A percentile compares a stretch with the other conserved stretches of the same genome.
Conservation (phyloP, 2,888 invertebrate species). For the Apodemia mormo region DNA sequence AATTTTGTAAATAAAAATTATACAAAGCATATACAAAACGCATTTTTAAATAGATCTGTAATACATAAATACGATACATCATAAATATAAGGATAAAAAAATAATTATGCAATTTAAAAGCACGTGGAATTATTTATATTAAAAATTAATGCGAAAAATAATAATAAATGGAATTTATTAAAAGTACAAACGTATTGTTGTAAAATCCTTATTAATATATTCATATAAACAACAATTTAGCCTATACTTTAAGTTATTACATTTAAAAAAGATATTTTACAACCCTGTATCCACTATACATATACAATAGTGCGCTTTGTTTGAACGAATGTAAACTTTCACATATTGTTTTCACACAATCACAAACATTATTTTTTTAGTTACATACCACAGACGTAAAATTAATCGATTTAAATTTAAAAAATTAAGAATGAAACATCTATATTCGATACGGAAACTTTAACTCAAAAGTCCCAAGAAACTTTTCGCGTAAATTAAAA, state of each 20-base stretch:
- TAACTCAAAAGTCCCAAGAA: no score
- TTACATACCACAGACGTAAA: background rate
- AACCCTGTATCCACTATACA: slow-evolving; percentile 81
- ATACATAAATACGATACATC: slow-evolving; percentile 23
- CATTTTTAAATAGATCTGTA: slow-evolving; percentile 17
- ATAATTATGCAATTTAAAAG: slow-evolving; percentile 50
- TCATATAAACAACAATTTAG: slow-evolving; percentile 75
- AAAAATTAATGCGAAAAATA: slow-evolving; percentile 56
- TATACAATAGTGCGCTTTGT: slow-evolving; percentile 65
- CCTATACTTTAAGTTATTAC: slow-evolving; percentile 69
- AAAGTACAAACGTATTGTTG: slow-evolving; percentile 67
- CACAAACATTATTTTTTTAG: background rate
- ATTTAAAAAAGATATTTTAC: slow-evolving; percentile 78
- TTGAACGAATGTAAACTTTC: slow-evolving; percentile 51
- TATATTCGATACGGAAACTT: background rate
- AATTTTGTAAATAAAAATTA: slow-evolving; percentile 8
- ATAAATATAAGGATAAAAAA: slow-evolving; percentile 48
- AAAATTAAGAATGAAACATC: background rate
- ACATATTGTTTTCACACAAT: slow-evolving; percentile 23
- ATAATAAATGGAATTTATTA: slow-evolving; percentile 58
- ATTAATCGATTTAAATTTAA: background rate
- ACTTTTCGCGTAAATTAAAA: no score
- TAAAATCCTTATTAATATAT: slow-evolving; percentile 72
- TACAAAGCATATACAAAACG: slow-evolving; percentile 34
- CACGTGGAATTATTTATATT: slow-evolving; percentile 37